These are phyloP conservation scores for Aurelia sp. DNA, from an alignment of 30 jellyfish, hydroid and myxozoan species.

Conservation along the genomic window DNA sequence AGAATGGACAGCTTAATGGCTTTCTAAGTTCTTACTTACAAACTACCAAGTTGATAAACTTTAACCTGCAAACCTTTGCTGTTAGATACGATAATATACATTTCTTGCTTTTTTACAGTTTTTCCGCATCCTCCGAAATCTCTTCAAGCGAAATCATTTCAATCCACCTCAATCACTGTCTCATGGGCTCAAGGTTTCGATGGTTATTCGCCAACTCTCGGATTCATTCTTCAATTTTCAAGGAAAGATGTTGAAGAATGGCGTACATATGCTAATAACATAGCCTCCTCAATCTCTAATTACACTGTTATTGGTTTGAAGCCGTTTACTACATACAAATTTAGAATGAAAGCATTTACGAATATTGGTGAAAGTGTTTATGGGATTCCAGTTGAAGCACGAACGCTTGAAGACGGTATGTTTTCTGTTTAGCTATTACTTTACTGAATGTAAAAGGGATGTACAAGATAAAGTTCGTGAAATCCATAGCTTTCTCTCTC, in stretches of 20 bases:
- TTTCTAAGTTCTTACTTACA: too few relatives aligned
- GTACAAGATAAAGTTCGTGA: too few relatives aligned
- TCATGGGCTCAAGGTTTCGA: slow-evolving; percentile 62
- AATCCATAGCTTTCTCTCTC: too few relatives aligned
- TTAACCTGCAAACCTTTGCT: too few relatives aligned
- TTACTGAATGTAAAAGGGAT: too few relatives aligned
- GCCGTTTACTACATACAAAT: slow-evolving; percentile 52
- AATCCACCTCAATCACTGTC: slow-evolving; percentile 23
- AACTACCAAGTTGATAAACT: too few relatives aligned
- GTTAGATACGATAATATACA: too few relatives aligned
- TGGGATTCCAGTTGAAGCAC: slow-evolving; percentile 15
- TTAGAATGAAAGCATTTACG: slow-evolving; percentile 33
- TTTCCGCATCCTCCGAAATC: slow-evolving; percentile 60
- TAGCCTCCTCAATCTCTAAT: not conserved
- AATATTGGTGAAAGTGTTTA: slow-evolving; percentile 32
- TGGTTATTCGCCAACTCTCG: slow-evolving; percentile 49
- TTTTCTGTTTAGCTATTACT: not conserved
- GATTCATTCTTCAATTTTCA: slow-evolving; percentile 40
- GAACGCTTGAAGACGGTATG: slow-evolving; percentile 58
- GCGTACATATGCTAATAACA: slow-evolving; percentile 14
- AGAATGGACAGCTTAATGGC: too few relatives aligned
- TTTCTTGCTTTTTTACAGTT: slow-evolving; percentile 1
- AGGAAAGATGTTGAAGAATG: slow-evolving; percentile 25
- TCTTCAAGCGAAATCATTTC: slow-evolving; percentile 16
- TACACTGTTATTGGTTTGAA: slow-evolving; percentile 59